A percentile compares a stretch with the other conserved stretches of the same genome.
Conservation (phyloP, 1,140 invertebrate genomes). For the Lineus longissimus region DNA sequence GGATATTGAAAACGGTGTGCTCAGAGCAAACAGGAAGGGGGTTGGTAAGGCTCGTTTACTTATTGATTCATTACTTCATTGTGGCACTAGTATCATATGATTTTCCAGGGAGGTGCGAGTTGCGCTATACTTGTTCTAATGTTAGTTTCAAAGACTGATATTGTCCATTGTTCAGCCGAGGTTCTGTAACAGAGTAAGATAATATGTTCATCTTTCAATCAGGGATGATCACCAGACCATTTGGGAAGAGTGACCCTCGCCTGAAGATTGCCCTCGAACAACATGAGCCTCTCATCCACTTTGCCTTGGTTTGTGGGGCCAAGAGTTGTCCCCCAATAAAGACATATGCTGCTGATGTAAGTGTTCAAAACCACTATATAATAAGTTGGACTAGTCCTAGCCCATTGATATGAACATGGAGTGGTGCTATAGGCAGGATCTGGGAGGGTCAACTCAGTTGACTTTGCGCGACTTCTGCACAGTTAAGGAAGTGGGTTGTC, state of each 20-base stretch:
- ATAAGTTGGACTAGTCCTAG: not conserved
- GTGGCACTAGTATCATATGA: too few species aligned
- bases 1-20: constrained; percentile 56
- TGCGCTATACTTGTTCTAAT: not conserved
- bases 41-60: constrained; percentile 33
- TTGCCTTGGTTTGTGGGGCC: constrained; percentile 54
- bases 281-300: constrained; percentile 54
- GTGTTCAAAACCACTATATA: not conserved
- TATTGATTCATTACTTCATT: constrained; percentile 3
- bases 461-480: too few species aligned
- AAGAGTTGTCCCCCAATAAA: constrained; percentile 54
- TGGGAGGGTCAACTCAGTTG: too few species aligned
- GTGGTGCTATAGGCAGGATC: not conserved
- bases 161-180: too few species aligned
- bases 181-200: not conserved
- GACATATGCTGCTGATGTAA: constrained; percentile 51
- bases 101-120: too few species aligned
- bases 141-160: not conserved
- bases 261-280: constrained; percentile 44
- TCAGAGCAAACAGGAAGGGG: constrained; percentile 53
- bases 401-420: not conserved
- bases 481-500: not conserved
- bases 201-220: constrained; percentile 13
- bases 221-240: constrained; percentile 54
- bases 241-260: constrained; percentile 50